Evolutionary conservation across 2,797 vertebrate genomes (phyloP).

Genomic region (Molossus alvarezi): DNA sequence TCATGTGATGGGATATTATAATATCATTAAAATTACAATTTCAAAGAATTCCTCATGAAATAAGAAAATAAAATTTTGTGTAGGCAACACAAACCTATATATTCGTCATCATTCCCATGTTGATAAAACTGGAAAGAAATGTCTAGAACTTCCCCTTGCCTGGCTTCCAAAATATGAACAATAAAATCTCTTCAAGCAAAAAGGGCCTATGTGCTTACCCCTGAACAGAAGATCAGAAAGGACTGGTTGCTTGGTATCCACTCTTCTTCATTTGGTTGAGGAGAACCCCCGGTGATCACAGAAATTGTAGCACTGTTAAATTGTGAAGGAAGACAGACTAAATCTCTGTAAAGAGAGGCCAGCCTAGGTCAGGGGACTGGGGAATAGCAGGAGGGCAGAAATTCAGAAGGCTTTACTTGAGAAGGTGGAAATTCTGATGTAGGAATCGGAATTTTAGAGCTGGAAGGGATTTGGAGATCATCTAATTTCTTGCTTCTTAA

Average conservation of each 20-base stretch:
- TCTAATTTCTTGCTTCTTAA: background rate
- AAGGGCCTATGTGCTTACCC: background rate
- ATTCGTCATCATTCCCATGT: background rate
- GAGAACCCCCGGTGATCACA: background rate
- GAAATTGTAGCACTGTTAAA: background rate
- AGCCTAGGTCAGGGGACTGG: background rate
- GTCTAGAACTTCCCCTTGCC: background rate
- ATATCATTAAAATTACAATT: conserved; percentile 32
- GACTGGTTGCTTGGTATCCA: background rate
- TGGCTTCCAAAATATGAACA: conserved; percentile 31
- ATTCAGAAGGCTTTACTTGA: background rate
- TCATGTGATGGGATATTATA: background rate
- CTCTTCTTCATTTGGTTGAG: background rate
- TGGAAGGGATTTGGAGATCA: background rate
- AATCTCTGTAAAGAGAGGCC: background rate
- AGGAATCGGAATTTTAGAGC: background rate
- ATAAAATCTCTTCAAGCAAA: background rate
- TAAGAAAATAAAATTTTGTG: conserved; percentile 35
- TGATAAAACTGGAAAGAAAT: conserved; percentile 31
- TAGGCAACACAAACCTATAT: background rate
- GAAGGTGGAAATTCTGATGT: conserved; percentile 1
- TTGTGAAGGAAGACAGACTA: background rate
- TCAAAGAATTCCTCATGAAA: conserved; percentile 34
- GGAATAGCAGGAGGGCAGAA: too few species aligned
- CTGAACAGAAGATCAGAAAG: background rate